Evolutionary conservation across 2,888 invertebrate species (phyloP), one percentile per base, ranked within the genome.

Genomic region (Coelinius sp.): DNA sequence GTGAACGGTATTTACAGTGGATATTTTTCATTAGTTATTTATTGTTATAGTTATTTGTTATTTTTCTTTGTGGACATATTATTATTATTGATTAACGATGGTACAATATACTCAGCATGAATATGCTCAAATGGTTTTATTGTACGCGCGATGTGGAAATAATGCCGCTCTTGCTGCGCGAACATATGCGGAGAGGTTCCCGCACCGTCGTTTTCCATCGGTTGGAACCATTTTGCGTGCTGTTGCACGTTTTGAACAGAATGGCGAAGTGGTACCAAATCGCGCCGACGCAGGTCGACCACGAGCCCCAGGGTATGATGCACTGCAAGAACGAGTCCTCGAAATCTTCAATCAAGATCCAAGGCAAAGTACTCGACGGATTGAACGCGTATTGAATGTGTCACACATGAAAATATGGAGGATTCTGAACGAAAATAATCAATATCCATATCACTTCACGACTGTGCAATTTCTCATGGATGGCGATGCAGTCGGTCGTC

Each of bases 351-450:
- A 59, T 7, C 4, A 35, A 25, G 22, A 59, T 24, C 25, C 59
- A 14, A 6, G 25, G 7, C 6, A 17, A 24, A 59, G 59, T 24
- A 59, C 59, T 12, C 59, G 59, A 22, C 20, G 20, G 1, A 24
- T 14, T 24, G 20, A 5, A 20, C 14, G 27, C 3, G n/a, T 12
- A 7, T 24, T 59, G 22, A 20, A 12, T 17, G 8, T 24, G 3
- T 31, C 27, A 31, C 59, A n/a, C 7, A 59, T 59, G 59, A 59
- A 6, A n/a, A 22, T 59, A 14, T 59, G 59, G 25, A 27, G 59
- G 7, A 59, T 35, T 35, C 6, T 59, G 5, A 17, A 12, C 6
- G 22, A 22, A 12, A 12, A 59, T 2, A 35, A 35, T 12, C 20
- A 24, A 12, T 14, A 59, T 31, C 22, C 25, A 7, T 59, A 31